Conservation (phyloP, 2,797 vertebrate species). For the Betta splendens region DNA sequence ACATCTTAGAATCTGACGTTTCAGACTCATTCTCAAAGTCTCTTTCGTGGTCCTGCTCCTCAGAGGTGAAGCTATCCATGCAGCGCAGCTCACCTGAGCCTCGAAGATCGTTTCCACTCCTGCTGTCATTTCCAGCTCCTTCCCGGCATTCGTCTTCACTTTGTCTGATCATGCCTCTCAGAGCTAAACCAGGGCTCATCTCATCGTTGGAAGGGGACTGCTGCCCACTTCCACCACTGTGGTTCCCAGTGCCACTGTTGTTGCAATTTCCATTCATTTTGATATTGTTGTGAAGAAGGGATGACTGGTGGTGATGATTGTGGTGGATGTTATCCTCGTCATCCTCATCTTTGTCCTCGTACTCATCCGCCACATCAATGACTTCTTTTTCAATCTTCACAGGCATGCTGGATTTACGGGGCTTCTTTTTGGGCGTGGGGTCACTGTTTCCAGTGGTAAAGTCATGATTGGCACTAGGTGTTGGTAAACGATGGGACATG, state of each 20-base stretch:
- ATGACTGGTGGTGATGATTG: constrained; percentile 76
- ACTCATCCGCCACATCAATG: constrained; percentile 96
- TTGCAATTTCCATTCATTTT: constrained; percentile 83
- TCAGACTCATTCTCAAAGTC: constrained; percentile 99
- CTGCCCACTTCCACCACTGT: constrained; percentile 83
- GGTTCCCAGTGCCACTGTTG: constrained; percentile 76
- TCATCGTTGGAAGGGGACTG: constrained; percentile 96
- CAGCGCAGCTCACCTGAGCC: constrained; percentile 85
- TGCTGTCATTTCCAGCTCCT: constrained; percentile 74
- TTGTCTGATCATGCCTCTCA: constrained; percentile 92
- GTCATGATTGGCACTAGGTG: constrained; percentile 78
- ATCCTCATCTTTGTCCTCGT: constrained; percentile 95
- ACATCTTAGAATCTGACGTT: constrained; percentile 93
- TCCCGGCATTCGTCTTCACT: constrained; percentile 89
- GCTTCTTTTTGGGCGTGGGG: constrained; percentile 96
- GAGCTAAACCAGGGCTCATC: constrained; percentile 92
- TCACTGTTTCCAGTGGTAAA: constrained; percentile 81
- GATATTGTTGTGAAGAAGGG: constrained; percentile 79
- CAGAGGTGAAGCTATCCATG: constrained; percentile 96
- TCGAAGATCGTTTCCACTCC: constrained; percentile 81
- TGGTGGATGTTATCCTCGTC: constrained; percentile 82
- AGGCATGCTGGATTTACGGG: constrained; percentile 98
- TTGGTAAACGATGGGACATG: constrained; percentile 78
- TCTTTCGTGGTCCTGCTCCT: constrained; percentile 96
- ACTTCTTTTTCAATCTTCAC: constrained; percentile 99